Conservation (phyloP, 2,888 invertebrate species). For the Drosophila formosana region DNA sequence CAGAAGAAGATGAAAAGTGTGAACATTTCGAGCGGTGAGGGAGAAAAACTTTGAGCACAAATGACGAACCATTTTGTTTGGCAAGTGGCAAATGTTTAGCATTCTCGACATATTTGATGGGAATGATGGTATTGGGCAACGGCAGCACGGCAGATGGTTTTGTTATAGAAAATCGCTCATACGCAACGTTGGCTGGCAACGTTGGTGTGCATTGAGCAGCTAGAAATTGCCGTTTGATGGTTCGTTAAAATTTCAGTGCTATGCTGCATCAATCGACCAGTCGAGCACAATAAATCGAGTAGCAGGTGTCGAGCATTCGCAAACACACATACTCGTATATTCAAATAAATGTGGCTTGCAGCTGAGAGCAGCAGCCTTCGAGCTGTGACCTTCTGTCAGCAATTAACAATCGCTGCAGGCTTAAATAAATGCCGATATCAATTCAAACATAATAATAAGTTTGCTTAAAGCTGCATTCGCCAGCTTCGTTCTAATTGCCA, state of each 20-base stretch:
- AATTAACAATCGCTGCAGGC: slow-evolving; percentile 41
- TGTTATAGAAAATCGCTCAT: slow-evolving; percentile 63
- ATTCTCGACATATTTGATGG: slow-evolving; percentile 57
- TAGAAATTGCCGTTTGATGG: slow-evolving; percentile 69
- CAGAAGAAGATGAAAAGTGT: slow-evolving; percentile 16
- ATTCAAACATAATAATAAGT: slow-evolving; percentile 31
- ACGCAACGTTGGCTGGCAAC: slow-evolving; percentile 69
- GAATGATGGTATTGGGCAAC: neutral
- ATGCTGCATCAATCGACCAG: slow-evolving; percentile 40
- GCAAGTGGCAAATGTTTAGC: slow-evolving; percentile 71
- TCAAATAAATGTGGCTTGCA: slow-evolving; percentile 41
- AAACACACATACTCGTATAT: too few relatives aligned
- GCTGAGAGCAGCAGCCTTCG: neutral
- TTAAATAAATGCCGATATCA: slow-evolving; percentile 57
- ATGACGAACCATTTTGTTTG: slow-evolving; percentile 66
- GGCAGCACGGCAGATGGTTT: slow-evolving; percentile 32
- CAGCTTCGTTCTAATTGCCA: slow-evolving; percentile 38
- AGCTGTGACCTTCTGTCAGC: neutral
- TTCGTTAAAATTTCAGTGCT: slow-evolving; percentile 63
- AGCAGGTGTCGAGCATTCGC: slow-evolving; percentile 51
- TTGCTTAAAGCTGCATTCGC: slow-evolving; percentile 17
- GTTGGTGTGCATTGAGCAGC: slow-evolving; percentile 32
- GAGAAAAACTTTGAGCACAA: slow-evolving; percentile 53
- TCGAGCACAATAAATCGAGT: slow-evolving; percentile 47
- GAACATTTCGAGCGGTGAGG: slow-evolving; percentile 10